These are phyloP conservation scores for Rallus crepitans DNA, from an alignment of 2,797 vertebrate genomes.

Conservation along the genomic window DNA sequence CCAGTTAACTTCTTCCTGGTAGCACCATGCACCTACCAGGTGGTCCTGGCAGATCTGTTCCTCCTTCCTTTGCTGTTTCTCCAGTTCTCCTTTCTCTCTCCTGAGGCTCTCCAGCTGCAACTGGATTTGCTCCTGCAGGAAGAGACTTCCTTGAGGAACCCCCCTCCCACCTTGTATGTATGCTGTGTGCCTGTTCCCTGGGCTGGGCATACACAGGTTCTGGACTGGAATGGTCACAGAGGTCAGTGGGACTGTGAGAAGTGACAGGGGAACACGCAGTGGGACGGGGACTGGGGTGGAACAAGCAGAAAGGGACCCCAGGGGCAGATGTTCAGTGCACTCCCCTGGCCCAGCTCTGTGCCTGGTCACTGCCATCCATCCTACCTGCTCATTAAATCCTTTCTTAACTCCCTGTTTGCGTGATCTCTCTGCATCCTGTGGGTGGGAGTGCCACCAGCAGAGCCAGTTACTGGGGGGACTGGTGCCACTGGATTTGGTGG, in stretches of 20 bases:
- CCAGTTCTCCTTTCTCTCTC: background rate
- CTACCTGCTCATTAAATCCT: background rate
- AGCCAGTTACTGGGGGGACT: background rate
- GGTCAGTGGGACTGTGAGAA: background rate
- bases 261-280: fast-evolving
- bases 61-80: background rate
- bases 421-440: background rate
- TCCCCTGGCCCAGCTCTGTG: background rate
- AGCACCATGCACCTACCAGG: background rate
- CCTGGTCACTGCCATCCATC: background rate
- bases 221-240: background rate
- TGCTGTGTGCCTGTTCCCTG: background rate
- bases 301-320: no score
- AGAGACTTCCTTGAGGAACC: background rate
- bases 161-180: no score
- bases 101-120: background rate
- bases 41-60: background rate
- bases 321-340: background rate
- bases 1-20: fast-evolving
- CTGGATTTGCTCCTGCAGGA: background rate
- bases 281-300: background rate
- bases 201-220: background rate
- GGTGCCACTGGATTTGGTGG: background rate
- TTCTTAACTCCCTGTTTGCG: fast-evolving
- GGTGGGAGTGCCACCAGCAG: fast-evolving